Base-by-base conservation (phyloP, 1,140 invertebrate species). In the Eupristina koningsbergeri region DNA sequence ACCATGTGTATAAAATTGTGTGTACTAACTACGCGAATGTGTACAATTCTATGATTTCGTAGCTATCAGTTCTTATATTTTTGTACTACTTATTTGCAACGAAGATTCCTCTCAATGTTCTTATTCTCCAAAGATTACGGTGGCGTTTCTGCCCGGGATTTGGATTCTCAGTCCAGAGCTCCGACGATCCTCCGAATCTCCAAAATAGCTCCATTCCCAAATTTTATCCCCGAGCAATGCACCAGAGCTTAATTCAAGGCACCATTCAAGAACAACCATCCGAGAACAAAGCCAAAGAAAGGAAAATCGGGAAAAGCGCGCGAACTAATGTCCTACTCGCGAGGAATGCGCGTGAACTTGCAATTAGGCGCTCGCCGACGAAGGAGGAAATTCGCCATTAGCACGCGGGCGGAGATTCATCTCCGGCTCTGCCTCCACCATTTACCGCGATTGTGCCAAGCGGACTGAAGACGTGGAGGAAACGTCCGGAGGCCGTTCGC, bases 391-490 rank as follows among this genome's bases (percentile, higher is more conserved):
- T 67, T 79, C 63, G 58, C 39, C 31, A 78, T 80, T 80, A 47
- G 31, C 36, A 41, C 39, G 39, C 61, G n/a, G 17, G 47, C 47
- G 47, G 2, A 3, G 0, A 3, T 19, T 39, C 75, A 77, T 61
- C 53, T 61, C 31, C 53, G 75, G 34, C 5, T n/a, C n/a, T 15
- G 22, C 29, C 53, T 71, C 69, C 31, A 64, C 80, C 80, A 82
- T 82, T 58, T 45, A 15, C 39, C 73, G 71, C 71, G 80, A 82
- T 82, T 76, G 80, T 82, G 53, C 29, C 53, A 58, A 41, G 61
- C 80, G 58, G 34, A 82, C 80, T 82, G 58, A 64, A 63, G 39
- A 29, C 41, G 36, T 3, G 53, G 22, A 22, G 26, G 26, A 22
- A 58, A 34, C 7, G 17, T 50, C 39, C 39, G 50, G 73, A 50